phyloP scores from a whole-genome alignment of 2,113 vertebrate species.

The Serinus canaria region DNA sequence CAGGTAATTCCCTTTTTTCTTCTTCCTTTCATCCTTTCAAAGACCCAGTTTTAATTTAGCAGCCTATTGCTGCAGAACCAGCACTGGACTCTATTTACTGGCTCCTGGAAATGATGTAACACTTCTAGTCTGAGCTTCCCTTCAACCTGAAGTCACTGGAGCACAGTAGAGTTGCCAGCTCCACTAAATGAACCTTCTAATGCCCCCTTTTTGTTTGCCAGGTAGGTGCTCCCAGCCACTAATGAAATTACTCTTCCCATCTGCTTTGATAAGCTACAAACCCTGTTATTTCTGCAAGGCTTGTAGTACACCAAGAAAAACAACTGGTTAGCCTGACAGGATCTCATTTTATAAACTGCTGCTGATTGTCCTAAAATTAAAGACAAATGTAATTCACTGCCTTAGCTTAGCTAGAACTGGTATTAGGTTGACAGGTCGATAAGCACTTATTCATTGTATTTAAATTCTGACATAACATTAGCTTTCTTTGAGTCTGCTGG shows the following conservation, averaged over 20 bases:
- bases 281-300: background rate
- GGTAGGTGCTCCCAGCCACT: background rate
- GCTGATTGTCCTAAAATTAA: background rate
- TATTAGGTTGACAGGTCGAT: background rate
- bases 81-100: background rate
- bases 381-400: background rate
- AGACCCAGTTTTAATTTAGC: background rate
- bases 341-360: background rate
- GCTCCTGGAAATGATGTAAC: background rate
- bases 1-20: background rate
- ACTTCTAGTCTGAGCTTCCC: background rate
- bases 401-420: background rate
- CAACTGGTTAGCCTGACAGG: background rate
- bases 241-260: background rate
- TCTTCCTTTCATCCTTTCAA: background rate
- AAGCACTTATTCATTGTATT: background rate
- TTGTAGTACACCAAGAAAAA: background rate
- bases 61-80: background rate
- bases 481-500: background rate
- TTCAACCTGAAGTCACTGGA: background rate
- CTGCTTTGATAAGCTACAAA: background rate
- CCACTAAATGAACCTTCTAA: background rate
- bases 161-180: background rate
- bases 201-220: background rate
- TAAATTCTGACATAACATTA: background rate